Base-by-base conservation (phyloP, 2,113 vertebrate genomes). In the Aegotheles bennettii region DNA sequence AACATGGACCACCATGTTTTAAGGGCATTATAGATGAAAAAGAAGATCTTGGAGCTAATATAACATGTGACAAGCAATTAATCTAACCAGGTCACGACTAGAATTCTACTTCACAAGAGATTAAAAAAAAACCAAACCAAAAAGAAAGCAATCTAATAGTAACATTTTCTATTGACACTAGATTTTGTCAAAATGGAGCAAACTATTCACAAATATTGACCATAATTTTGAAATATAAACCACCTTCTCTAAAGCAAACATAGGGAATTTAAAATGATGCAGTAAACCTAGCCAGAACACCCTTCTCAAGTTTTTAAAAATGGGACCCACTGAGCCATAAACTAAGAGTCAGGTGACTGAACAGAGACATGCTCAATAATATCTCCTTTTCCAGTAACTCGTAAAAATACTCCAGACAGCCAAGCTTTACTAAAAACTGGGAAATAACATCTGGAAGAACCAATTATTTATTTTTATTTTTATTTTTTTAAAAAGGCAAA, bases 41-140 rank as follows among this genome's bases (percentile, higher is more conserved):
- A 93, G 38, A 81, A 38, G 77, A 89, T 85, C 63, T 91, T 79
- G 25, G 68, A 83, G 35, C 63, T 90, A 92, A 88, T 74, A 93
- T n/a, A 84, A 76, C 91, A 93, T 86, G 70, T 60, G 82, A 94
- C 47, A 59, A 80, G 45, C 43, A 76, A 85, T 87, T 96, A 91
- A 63, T 80, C 24, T 80, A 83, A 77, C 45, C 48, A 91, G 75
- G 48, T 45, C 42, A 77, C 33, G 56, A 64, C 54, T 65, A 70
- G 31, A 83, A 88, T 70, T 78, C 40, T 48, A 71, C 11, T 8
- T 83, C 74, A 51, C 25, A 14, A 65, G 36, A 53, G 35, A 16
- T 81, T 60, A 3, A 59, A 67, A 61, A 38, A 15, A n/a, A 40
- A 40, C 42, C 24, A 47, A 42, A 45, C 9, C 11, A 50, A 50